A percentile compares a stretch with the other conserved stretches of the same genome.
Evolutionary conservation across 2,113 vertebrate species (phyloP).

Genomic region (rat (Rattus norvegicus)): DNA sequence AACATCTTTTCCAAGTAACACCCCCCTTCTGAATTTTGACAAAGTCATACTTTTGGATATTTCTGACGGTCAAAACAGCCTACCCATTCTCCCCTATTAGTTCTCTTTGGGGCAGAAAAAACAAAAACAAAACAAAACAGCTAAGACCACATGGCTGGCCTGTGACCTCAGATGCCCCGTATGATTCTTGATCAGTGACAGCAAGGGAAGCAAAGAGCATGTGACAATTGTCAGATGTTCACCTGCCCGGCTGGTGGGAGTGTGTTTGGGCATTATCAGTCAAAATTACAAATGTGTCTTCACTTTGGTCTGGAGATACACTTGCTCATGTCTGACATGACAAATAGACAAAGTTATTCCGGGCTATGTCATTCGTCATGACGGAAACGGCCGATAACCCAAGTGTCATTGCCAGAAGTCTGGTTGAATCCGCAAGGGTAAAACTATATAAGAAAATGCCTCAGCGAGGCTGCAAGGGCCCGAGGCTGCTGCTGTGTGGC

Average conservation of each 20-base stretch:
- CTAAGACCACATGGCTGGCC: fast-evolving
- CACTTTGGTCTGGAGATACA: neutral
- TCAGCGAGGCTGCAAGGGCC: neutral
- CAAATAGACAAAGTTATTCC: neutral
- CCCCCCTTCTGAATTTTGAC: neutral
- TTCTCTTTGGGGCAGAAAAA: neutral
- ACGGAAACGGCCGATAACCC: neutral
- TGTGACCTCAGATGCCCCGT: fast-evolving
- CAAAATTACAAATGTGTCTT: neutral
- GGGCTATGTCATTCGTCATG: neutral
- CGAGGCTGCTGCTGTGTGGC: neutral
- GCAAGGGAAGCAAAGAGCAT: neutral
- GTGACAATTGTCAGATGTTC: neutral
- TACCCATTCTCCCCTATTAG: fast-evolving
- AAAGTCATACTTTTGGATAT: neutral
- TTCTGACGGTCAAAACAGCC: neutral
- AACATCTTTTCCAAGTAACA: conserved; percentile 96
- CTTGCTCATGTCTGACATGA: neutral
- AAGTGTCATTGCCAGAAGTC: neutral
- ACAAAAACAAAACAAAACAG: too few relatives aligned
- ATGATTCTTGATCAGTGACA: neutral
- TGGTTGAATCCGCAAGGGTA: neutral
- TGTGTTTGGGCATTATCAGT: neutral
- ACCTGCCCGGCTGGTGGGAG: neutral
- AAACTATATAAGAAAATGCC: neutral